These are phyloP conservation scores for Eleginops maclovinus DNA, from an alignment of 2,113 vertebrate genomes.

Conservation along the genomic window DNA sequence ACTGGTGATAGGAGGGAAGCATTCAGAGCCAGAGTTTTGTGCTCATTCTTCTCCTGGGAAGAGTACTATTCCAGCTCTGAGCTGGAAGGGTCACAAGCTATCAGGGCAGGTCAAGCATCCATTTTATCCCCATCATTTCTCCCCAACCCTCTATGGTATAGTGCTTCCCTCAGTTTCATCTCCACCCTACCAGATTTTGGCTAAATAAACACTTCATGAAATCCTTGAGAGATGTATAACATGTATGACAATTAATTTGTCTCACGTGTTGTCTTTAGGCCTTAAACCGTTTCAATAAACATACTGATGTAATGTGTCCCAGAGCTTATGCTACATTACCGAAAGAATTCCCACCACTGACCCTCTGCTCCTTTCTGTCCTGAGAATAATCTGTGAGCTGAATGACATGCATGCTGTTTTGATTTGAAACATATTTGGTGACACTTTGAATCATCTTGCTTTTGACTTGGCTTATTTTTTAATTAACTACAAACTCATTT, in stretches of 20 bases:
- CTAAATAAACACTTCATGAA: slow-evolving; percentile 32
- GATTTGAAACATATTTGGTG: slow-evolving; percentile 17
- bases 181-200: slow-evolving; percentile 36
- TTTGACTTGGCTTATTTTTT: not conserved
- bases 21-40: slow-evolving; percentile 57
- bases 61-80: slow-evolving; percentile 74
- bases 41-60: slow-evolving; percentile 67
- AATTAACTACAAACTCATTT: slow-evolving; percentile 2
- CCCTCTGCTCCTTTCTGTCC: not conserved
- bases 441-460: slow-evolving; percentile 1
- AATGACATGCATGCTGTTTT: slow-evolving; percentile 16
- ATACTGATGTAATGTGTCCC: not conserved
- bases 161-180: slow-evolving; percentile 43
- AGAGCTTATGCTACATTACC: slow-evolving; percentile 4
- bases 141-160: slow-evolving; percentile 17
- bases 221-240: slow-evolving; percentile 13
- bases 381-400: not conserved
- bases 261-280: not conserved
- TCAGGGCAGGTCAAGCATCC: slow-evolving; percentile 69
- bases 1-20: slow-evolving; percentile 51
- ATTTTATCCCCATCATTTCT: slow-evolving; percentile 60
- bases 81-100: slow-evolving; percentile 62
- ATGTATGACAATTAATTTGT: not conserved
- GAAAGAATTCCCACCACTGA: not conserved
- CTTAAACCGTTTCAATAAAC: not conserved